phyloP scores from a whole-genome alignment of 1,140 invertebrate genomes.

The Orchesella cincta region DNA sequence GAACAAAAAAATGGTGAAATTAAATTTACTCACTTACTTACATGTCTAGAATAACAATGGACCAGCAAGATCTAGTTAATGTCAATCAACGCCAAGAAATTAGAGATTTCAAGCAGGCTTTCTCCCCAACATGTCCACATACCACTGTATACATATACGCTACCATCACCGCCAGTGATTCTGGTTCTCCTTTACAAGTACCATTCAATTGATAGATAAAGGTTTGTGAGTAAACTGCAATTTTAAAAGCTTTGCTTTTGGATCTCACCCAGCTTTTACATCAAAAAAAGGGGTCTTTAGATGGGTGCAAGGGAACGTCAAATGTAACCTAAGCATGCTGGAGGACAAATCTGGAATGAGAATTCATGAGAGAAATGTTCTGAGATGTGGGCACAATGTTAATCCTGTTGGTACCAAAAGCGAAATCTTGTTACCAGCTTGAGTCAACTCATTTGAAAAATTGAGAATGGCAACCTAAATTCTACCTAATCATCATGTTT shows the following conservation, averaged over 20 bases:
- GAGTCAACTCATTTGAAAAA: too few relatives aligned
- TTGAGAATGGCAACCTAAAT: too few relatives aligned
- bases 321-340: too few relatives aligned
- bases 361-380: too few relatives aligned
- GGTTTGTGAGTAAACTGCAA: not conserved
- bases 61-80: constrained; percentile 9
- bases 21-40: constrained; percentile 48
- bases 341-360: too few relatives aligned
- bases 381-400: too few relatives aligned
- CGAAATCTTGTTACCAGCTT: too few relatives aligned
- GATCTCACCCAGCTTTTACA: not conserved
- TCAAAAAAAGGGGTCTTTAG: not conserved
- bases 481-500: too few relatives aligned
- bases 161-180: not conserved
- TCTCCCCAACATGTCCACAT: not conserved
- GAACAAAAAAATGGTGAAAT: constrained; percentile 67
- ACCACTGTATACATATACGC: not conserved
- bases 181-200: not conserved
- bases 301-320: too few relatives aligned
- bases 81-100: constrained; percentile 19
- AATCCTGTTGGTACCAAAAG: too few relatives aligned
- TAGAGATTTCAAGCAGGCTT: not conserved
- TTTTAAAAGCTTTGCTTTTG: not conserved
- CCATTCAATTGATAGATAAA: not conserved
- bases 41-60: constrained; percentile 50